Evolutionary conservation across 1,140 invertebrate genomes (phyloP).

Genomic region (Bicyclus anynana): DNA sequence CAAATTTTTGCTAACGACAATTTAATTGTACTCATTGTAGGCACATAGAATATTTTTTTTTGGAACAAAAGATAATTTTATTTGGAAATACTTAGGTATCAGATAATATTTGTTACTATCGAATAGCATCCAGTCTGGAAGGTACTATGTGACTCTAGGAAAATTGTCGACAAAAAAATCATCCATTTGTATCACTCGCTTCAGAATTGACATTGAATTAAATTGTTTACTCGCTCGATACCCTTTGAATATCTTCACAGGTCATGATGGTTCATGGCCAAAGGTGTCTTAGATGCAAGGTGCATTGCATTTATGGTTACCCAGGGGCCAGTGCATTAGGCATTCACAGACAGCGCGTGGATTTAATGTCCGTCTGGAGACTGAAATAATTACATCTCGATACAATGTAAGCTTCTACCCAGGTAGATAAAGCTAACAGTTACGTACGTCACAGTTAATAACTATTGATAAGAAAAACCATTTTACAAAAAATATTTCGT

Average conservation of each 20-base stretch:
- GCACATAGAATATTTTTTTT: too few relatives aligned
- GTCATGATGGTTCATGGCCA: conserved; percentile 19
- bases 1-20: too few relatives aligned
- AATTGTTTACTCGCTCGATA: conserved; percentile 5
- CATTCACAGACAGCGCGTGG: conserved; percentile 44
- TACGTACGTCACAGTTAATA: conserved; percentile 14
- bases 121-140: too few relatives aligned
- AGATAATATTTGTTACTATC: too few relatives aligned
- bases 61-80: too few relatives aligned
- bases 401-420: background rate
- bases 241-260: conserved; percentile 5
- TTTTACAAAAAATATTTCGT: too few relatives aligned
- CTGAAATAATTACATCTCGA: background rate
- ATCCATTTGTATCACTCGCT: background rate
- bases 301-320: conserved; percentile 19
- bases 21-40: too few relatives aligned
- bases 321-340: conserved; percentile 44
- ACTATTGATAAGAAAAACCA: too few relatives aligned
- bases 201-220: conserved; percentile 4
- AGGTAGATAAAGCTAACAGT: conserved; percentile 18
- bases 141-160: too few relatives aligned
- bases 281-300: conserved; percentile 14
- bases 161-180: too few relatives aligned
- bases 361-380: conserved; percentile 41
- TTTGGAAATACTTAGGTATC: too few relatives aligned